Conservation (phyloP, 2,797 vertebrate genomes). For the Melanotaenia trifasciata region DNA sequence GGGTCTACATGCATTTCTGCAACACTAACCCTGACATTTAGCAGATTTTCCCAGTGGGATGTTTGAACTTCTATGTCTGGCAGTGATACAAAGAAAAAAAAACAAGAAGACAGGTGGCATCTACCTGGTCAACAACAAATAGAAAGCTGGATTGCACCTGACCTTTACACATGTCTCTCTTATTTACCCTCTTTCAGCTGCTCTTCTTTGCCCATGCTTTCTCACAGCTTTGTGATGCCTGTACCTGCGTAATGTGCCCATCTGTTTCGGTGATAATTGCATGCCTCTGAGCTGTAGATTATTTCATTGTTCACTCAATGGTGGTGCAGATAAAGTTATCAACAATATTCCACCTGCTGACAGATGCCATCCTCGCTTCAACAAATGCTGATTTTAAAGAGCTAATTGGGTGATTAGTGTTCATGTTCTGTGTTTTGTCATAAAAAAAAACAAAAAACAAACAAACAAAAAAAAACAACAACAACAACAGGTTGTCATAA, state of each 20-base stretch:
- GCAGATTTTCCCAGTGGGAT: conserved; percentile 49
- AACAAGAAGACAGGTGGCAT: conserved; percentile 42
- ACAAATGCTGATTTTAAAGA: conserved; percentile 28
- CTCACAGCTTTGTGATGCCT: conserved; percentile 35
- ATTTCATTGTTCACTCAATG: conserved; percentile 65
- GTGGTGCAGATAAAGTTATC: conserved; percentile 69
- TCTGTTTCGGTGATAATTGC: conserved; percentile 69
- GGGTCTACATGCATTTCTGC: conserved; percentile 20
- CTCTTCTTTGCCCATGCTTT: not conserved
- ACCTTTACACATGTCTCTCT: conserved; percentile 34
- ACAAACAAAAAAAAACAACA: not conserved
- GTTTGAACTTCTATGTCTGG: conserved; percentile 41
- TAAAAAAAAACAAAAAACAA: not conserved
- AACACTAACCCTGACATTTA: conserved; percentile 68
- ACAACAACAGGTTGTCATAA: conserved; percentile 5
- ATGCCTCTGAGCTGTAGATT: conserved; percentile 49
- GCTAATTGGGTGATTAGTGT: conserved; percentile 37
- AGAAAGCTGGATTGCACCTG: conserved; percentile 52
- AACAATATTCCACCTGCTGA: conserved; percentile 54
- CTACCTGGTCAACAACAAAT: conserved; percentile 68
- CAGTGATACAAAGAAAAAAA: conserved; percentile 23
- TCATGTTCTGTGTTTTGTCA: not conserved
- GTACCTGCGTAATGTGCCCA: conserved; percentile 56
- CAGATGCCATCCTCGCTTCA: conserved; percentile 59
- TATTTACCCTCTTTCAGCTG: not conserved